These are phyloP conservation scores for Neosilurus hyrtlii DNA, from an alignment of 2,797 vertebrate species.

Conservation along the genomic window DNA sequence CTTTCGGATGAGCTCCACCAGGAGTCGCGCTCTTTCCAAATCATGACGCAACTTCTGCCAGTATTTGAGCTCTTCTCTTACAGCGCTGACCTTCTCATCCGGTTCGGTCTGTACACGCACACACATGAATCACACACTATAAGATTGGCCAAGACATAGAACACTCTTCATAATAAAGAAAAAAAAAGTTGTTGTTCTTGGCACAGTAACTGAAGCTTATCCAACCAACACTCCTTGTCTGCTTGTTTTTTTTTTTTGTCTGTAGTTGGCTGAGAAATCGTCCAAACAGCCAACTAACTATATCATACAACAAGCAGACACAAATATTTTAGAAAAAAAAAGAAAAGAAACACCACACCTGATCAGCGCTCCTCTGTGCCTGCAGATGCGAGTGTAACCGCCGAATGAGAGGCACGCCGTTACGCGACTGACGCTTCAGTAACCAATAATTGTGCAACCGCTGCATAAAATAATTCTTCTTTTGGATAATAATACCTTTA, in stretches of 20 bases:
- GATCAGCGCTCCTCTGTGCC: conserved; percentile 77
- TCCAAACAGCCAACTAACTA: neutral
- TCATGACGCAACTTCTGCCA: conserved; percentile 89
- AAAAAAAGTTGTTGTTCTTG: neutral
- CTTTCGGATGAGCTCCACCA: conserved; percentile 86
- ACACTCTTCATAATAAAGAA: neutral
- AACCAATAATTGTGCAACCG: conserved; percentile 87
- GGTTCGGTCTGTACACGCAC: conserved; percentile 73
- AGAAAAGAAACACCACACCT: conserved; percentile 65
- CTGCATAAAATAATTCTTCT: conserved; percentile 87
- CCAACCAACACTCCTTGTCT: neutral
- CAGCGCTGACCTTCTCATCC: conserved; percentile 79
- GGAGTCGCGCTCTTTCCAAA: conserved; percentile 81
- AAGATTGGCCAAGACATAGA: neutral
- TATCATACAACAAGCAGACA: neutral
- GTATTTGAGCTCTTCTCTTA: conserved; percentile 85
- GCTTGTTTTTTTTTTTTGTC: neutral
- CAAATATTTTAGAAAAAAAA: neutral
- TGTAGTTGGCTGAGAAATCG: neutral
- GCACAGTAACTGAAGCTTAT: neutral
- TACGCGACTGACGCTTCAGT: conserved; percentile 84
- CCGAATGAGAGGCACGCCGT: conserved; percentile 84
- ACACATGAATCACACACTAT: conserved; percentile 9
- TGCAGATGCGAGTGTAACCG: conserved; percentile 84
- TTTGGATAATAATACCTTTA: conserved; percentile 81